Base-by-base conservation (phyloP, 2,888 invertebrate species). In the Brassicogethes aeneus region DNA sequence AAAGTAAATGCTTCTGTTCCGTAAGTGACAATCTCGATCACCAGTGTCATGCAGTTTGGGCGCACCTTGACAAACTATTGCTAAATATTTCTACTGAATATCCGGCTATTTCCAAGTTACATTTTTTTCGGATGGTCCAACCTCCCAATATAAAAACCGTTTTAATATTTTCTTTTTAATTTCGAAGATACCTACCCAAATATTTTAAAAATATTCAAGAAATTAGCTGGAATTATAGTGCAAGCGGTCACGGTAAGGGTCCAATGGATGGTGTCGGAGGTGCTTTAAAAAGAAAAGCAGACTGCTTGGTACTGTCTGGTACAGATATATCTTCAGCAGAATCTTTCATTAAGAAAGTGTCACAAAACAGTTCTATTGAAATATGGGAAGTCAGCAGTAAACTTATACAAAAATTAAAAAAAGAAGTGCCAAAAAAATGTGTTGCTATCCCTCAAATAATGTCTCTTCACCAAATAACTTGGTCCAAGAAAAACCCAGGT, bases 211-310 rank as follows among this genome's bases (percentile, higher is more conserved):
- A 37, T n/a, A 12, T 37, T 34, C n/a, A 31, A 12, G 16, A n/a
- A 8, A 34, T 32, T 10, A 34, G 15, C n/a, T 37, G 37, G 37
- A 37, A 31, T 12, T 37, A 34, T 16, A 37, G 37, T 14, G 37
- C 10, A 15, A 31, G 39, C 16, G 37, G 37, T 3, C 43, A 16
- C 16, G 43, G 41, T 3, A 43, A 43, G 30, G 37, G 43, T 5
- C 43, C 43, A 12, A 41, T 43, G 41, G 41, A 43, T 37, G 43
- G 41, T 17, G 37, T 41, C 10, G 43, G 43, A 15, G 43, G 41
- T 12, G 30, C 34, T 31, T 15, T 43, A 14, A 43, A 43, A 37
- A 37, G 41, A 34, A 43, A 14, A 30, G 43, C 43, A 14, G 40
- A 43, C 29, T 15, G 29, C 14, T 16, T 30, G n/a, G 42, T 42